Base-by-base conservation (phyloP, 2,797 vertebrate species). In the Urocyon cinereoargenteus region DNA sequence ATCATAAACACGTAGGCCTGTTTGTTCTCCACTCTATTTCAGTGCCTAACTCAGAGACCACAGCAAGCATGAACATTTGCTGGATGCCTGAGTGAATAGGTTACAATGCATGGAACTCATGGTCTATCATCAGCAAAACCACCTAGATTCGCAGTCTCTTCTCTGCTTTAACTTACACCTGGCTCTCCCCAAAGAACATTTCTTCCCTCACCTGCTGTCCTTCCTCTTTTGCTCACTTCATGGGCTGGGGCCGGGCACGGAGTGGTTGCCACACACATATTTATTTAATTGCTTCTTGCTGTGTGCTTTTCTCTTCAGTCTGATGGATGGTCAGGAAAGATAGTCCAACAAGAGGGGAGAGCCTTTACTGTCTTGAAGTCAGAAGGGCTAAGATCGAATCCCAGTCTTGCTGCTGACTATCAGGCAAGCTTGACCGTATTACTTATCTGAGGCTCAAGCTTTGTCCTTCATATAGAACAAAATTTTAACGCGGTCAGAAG, bases 141-240 rank as follows among this genome's bases (percentile, higher is more conserved):
- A 14, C 26, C 24, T 64, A 12, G 26, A 14, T 75, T 55, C 26
- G 68, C 34, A 73, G 28, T 85, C 49, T 61, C 83, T 66, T 92
- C 45, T 79, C 28, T 77, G 64, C 34, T 86, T 95, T 92, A 57
- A 91, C 4, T 96, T 92, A 96, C 53, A 86, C 18, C n/a, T 68
- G 15, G 11, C 5, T 68, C 53, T 88, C 14, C 34, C 53, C 68
- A 79, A 90, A 94, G 70, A 79, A 66, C n/a, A 84, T 12, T 84
- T 40, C 68, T 83, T 70, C 31, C 86, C 55, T 31, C 83, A 90
- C 59, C 16, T 53, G 24, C 11, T 59, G 21, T 72, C 49, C 53
- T 61, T 87, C 85, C 61, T 78, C 9, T 86, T 86, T 49, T 24
- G 10, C 73, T 95, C 62, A 78, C 4, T 62, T 83, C 57, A 68